phyloP scores from a whole-genome alignment of 2,113 vertebrate genomes.

The Scomber scombrus region DNA sequence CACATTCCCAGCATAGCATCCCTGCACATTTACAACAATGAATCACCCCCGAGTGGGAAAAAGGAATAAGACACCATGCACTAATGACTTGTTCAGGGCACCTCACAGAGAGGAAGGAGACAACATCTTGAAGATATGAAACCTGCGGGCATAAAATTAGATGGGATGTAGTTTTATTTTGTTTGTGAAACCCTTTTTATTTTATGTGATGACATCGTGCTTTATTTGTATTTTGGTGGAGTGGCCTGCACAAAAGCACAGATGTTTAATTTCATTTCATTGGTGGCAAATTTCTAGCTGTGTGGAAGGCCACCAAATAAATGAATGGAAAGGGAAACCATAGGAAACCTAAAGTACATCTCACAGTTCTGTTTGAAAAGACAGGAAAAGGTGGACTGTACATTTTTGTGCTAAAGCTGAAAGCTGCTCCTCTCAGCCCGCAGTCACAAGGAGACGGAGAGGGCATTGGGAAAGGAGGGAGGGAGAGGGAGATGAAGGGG shows the following conservation, averaged over 20 bases:
- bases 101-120: neutral
- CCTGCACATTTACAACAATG: conserved; percentile 38
- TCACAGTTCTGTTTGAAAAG: neutral
- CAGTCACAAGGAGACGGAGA: conserved; percentile 82
- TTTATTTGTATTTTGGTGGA: conserved; percentile 6
- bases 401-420: conserved; percentile 75
- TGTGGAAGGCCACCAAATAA: neutral
- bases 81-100: conserved; percentile 35
- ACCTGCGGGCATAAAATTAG: neutral
- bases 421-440: conserved; percentile 68
- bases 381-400: conserved; percentile 15
- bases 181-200: conserved; percentile 8
- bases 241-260: neutral
- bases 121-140: conserved; percentile 9
- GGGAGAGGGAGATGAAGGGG: conserved; percentile 2
- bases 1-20: conserved; percentile 57
- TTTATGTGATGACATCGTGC: conserved; percentile 7
- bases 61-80: conserved; percentile 30
- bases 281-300: neutral
- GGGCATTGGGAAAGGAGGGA: conserved; percentile 61
- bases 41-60: conserved; percentile 57
- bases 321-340: conserved; percentile 11
- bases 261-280: conserved; percentile 16
- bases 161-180: conserved; percentile 19
- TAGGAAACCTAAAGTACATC: neutral